A percentile compares a stretch with the other conserved stretches of the same genome.
phyloP scores from a whole-genome alignment of 2,797 vertebrate species.

The Sebastes jordani region DNA sequence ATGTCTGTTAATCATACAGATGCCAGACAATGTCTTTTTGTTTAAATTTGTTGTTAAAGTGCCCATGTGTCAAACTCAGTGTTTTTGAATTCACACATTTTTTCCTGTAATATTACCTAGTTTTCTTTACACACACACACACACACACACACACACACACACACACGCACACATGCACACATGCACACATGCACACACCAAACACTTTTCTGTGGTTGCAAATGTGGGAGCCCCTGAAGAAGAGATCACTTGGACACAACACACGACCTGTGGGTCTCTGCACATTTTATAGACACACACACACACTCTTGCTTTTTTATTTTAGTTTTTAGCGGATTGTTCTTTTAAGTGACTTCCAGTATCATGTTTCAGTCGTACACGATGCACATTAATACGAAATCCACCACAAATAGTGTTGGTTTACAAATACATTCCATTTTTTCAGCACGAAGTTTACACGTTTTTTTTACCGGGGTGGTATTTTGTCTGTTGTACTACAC shows the following conservation, averaged over 20 bases:
- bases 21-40: constrained; percentile 67
- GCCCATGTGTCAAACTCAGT: constrained; percentile 78
- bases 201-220: constrained; percentile 50
- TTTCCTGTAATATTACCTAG: constrained; percentile 59
- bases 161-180: constrained; percentile 12
- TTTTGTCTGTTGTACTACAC: constrained; percentile 54
- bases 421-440: constrained; percentile 82
- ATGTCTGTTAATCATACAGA: constrained; percentile 72
- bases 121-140: constrained; percentile 45
- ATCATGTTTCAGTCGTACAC: constrained; percentile 38
- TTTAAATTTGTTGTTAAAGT: constrained; percentile 66
- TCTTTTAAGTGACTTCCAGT: constrained; percentile 48
- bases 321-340: constrained; percentile 18
- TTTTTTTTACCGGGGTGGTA: constrained; percentile 63
- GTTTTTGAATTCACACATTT: constrained; percentile 55
- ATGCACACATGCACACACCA: constrained; percentile 18
- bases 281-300: constrained; percentile 52
- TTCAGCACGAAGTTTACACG: constrained; percentile 77
- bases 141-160: constrained; percentile 28
- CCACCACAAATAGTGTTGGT: constrained; percentile 73
- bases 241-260: constrained; percentile 67
- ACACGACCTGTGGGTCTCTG: constrained; percentile 65
- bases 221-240: constrained; percentile 82
- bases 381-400: constrained; percentile 54
- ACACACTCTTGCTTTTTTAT: constrained; percentile 42